A percentile compares a stretch with the other conserved stretches of the same genome.
Conservation (phyloP, 2,797 vertebrate species). For the Neosilurus mollespiculum region DNA sequence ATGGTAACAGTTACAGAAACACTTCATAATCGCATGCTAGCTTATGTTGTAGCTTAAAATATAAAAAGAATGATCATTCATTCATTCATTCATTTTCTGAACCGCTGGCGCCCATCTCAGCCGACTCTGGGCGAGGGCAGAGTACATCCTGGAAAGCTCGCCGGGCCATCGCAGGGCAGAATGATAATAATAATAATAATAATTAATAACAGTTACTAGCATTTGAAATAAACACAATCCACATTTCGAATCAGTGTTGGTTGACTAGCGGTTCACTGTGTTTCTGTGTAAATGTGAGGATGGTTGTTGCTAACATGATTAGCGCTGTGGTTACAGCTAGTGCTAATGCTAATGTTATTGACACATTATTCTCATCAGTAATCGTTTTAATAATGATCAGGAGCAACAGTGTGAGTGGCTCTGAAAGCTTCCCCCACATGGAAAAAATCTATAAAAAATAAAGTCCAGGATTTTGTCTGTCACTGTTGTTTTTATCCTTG, state of each 20-base stretch:
- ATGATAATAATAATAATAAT: no score
- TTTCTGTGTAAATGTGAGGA: background rate
- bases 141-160: no score
- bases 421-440: background rate
- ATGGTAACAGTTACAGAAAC: background rate
- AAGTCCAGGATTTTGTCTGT: background rate
- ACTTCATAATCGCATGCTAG: background rate
- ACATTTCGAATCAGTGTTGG: background rate
- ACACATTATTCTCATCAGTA: background rate
- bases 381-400: background rate
- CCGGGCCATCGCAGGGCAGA: no score
- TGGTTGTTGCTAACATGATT: background rate
- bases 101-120: no score
- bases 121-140: no score
- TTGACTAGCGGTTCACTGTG: background rate
- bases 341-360: background rate
- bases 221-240: background rate
- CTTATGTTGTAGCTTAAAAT: background rate
- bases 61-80: background rate
- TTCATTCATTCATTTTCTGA: no score
- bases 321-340: background rate
- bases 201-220: background rate
- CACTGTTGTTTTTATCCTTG: slow-evolving; percentile 34
- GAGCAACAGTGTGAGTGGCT: background rate
- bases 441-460: background rate